Conservation (phyloP, 1,140 invertebrate genomes). For the Drosophila gunungcola region DNA sequence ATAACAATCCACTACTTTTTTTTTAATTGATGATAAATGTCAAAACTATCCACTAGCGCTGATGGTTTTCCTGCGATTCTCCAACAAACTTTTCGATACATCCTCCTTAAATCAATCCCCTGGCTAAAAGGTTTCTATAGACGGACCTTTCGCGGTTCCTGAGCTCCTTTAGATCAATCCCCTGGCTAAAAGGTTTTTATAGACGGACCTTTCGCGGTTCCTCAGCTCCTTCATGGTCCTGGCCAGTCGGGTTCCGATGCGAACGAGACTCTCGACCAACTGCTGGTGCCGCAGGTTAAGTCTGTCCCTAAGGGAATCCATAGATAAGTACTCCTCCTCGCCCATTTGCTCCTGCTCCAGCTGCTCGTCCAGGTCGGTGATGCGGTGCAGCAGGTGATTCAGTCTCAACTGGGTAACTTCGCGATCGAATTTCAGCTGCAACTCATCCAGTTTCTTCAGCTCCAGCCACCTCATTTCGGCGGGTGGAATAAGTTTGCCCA, state of each 20-base stretch:
- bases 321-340: not conserved
- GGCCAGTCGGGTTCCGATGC: not conserved
- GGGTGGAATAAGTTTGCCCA: not conserved
- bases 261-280: conserved; percentile 1
- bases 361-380: not conserved
- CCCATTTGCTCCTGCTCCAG: not conserved
- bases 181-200: not conserved
- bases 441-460: not conserved
- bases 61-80: not conserved
- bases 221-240: not conserved
- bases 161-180: not conserved
- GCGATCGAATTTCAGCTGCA: not conserved
- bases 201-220: not conserved
- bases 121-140: no score
- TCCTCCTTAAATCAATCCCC: no score
- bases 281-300: not conserved
- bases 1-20: no score
- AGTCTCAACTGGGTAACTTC: not conserved
- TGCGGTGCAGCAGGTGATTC: not conserved
- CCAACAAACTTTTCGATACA: not conserved
- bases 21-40: no score
- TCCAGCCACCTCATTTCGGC: not conserved
- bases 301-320: not conserved
- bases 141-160: no score
- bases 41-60: no score